Evolutionary conservation across 2,797 vertebrate species (phyloP).

Genomic region (Spheniscus humboldti): DNA sequence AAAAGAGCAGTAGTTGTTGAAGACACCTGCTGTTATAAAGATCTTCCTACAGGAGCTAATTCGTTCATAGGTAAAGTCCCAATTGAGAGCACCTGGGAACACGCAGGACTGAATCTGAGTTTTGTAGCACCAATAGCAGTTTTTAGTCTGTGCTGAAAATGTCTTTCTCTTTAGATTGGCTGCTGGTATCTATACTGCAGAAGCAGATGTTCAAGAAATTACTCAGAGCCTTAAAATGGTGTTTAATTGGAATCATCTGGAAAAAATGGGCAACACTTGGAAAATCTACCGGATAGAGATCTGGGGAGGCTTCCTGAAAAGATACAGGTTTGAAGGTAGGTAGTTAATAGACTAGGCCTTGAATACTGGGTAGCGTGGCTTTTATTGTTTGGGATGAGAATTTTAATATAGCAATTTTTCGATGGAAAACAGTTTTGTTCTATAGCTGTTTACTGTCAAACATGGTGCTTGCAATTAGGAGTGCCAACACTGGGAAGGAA

Average conservation of each 20-base stretch:
- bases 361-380: fast-evolving
- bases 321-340: background rate
- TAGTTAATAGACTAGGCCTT: background rate
- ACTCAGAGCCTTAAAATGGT: background rate
- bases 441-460: background rate
- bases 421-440: background rate
- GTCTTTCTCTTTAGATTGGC: background rate
- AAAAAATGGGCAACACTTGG: background rate
- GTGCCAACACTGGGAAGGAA: background rate
- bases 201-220: background rate
- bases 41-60: background rate
- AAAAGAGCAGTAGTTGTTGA: background rate
- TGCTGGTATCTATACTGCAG: background rate
- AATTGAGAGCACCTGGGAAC: background rate
- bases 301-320: background rate
- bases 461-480: background rate
- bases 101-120: background rate
- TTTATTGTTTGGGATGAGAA: background rate
- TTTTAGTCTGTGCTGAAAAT: background rate
- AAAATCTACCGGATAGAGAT: background rate
- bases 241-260: background rate
- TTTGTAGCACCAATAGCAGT: background rate
- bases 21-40: background rate
- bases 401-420: background rate
- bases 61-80: background rate